Evolutionary conservation across 2,113 vertebrate species (phyloP).

Genomic region (Aramus guarauna): DNA sequence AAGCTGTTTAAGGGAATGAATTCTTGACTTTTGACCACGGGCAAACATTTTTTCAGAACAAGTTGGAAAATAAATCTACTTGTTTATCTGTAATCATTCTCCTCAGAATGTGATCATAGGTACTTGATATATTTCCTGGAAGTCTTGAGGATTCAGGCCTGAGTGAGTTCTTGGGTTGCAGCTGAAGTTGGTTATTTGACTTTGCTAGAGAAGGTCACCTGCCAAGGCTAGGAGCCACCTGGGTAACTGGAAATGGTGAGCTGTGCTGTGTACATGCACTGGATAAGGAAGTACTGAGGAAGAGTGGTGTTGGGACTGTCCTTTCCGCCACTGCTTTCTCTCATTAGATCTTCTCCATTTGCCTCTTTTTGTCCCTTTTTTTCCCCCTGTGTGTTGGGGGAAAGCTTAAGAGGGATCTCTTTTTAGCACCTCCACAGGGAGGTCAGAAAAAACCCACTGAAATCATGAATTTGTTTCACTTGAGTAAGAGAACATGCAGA

Average conservation of each 20-base stretch:
- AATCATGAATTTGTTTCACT: neutral
- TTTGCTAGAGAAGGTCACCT: neutral
- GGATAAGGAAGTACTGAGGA: neutral
- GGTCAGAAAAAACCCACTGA: neutral
- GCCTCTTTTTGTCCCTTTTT: neutral
- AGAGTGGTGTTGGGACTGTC: neutral
- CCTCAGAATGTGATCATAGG: neutral
- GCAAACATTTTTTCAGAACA: neutral
- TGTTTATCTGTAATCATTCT: neutral
- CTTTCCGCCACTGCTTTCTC: neutral
- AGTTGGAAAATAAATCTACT: neutral
- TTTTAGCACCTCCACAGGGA: neutral
- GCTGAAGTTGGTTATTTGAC: neutral
- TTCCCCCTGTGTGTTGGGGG: accelerated
- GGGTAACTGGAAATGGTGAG: neutral
- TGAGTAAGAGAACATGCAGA: neutral
- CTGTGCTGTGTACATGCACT: neutral
- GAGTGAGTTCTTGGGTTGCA: neutral
- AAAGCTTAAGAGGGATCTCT: neutral
- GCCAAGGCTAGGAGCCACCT: neutral
- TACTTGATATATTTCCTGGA: neutral
- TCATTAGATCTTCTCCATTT: neutral
- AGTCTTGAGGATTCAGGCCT: neutral
- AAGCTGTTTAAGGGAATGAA: neutral
- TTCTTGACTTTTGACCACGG: neutral